phyloP scores from a whole-genome alignment of 2,888 invertebrate genomes.

The Caenorhabditis becei region DNA sequence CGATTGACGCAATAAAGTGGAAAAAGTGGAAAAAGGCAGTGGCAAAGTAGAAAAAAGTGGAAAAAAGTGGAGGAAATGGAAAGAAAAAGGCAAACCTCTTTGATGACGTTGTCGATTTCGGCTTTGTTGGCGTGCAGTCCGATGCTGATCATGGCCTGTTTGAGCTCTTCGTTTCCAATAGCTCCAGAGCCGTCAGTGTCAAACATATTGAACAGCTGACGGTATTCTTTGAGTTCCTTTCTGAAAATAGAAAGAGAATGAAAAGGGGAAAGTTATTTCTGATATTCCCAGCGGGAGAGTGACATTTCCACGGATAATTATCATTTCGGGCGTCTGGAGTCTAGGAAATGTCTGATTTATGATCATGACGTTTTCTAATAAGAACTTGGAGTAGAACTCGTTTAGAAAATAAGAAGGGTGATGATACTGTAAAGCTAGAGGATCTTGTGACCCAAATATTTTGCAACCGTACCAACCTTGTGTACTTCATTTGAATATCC shows the following conservation, averaged over 20 bases:
- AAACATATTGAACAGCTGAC: constrained; percentile 81
- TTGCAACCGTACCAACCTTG: constrained; percentile 42
- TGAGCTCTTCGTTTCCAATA: constrained; percentile 81
- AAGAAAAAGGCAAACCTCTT: constrained; percentile 71
- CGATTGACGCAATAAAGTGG: constrained; percentile 10
- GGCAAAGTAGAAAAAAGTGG: not conserved
- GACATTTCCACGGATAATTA: too few relatives aligned
- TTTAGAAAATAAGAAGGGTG: too few relatives aligned
- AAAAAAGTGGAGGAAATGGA: constrained; percentile 15
- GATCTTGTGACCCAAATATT: too few relatives aligned
- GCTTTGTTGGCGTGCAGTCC: constrained; percentile 78
- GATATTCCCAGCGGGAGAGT: too few relatives aligned
- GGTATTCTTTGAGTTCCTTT: constrained; percentile 79
- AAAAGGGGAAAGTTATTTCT: too few relatives aligned
- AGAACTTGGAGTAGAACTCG: too few relatives aligned
- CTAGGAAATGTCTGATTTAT: too few relatives aligned
- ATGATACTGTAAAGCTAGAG: too few relatives aligned
- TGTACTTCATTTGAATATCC: constrained; percentile 72
- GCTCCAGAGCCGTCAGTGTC: constrained; percentile 82
- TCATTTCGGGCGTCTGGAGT: too few relatives aligned
- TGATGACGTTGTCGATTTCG: constrained; percentile 80
- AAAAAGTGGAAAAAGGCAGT: constrained; percentile 4
- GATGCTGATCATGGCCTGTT: constrained; percentile 81
- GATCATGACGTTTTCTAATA: too few relatives aligned
- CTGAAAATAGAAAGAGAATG: constrained; percentile 68